These are phyloP conservation scores for Gisinianus flammeolus DNA, from an alignment of 2,888 invertebrate genomes.

Conservation along the genomic window DNA sequence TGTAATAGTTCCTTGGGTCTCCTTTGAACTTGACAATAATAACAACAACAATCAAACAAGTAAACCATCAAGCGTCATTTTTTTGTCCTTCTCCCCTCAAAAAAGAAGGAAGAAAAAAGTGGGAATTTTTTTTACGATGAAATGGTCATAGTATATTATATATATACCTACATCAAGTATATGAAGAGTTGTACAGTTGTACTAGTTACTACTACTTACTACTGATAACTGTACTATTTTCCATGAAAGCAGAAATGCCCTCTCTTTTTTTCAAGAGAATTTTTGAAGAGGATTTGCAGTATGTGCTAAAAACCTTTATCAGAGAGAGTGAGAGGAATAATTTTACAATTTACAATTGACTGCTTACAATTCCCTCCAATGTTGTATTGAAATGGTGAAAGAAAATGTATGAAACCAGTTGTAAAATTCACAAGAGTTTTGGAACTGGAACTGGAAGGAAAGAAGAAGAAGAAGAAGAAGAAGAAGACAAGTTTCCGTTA, in stretches of 20 bases:
- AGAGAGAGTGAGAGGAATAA: too few relatives aligned
- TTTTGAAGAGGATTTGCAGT: not conserved
- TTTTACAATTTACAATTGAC: too few relatives aligned
- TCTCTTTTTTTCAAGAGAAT: not conserved
- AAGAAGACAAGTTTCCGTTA: constrained; percentile 20
- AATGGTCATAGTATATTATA: too few relatives aligned
- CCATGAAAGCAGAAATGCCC: too few relatives aligned
- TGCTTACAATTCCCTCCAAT: too few relatives aligned
- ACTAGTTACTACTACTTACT: too few relatives aligned
- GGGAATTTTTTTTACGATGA: not conserved
- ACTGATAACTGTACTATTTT: too few relatives aligned
- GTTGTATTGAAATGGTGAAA: too few relatives aligned
- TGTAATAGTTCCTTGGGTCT: not conserved
- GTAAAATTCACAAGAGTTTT: not conserved
- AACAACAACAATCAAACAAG: constrained; percentile 3
- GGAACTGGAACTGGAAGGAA: not conserved
- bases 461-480: not conserved
- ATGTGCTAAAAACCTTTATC: not conserved
- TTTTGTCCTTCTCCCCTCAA: not conserved
- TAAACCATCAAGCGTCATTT: not conserved
- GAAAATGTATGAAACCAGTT: too few relatives aligned
- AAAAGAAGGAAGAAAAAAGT: not conserved
- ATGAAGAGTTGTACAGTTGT: too few relatives aligned
- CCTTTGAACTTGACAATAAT: not conserved
- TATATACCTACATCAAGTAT: too few relatives aligned